A percentile compares a stretch with the other conserved stretches of the same genome.
These are phyloP conservation scores for Melieria picta DNA, from an alignment of 2,888 invertebrate genomes.

Conservation along the genomic window DNA sequence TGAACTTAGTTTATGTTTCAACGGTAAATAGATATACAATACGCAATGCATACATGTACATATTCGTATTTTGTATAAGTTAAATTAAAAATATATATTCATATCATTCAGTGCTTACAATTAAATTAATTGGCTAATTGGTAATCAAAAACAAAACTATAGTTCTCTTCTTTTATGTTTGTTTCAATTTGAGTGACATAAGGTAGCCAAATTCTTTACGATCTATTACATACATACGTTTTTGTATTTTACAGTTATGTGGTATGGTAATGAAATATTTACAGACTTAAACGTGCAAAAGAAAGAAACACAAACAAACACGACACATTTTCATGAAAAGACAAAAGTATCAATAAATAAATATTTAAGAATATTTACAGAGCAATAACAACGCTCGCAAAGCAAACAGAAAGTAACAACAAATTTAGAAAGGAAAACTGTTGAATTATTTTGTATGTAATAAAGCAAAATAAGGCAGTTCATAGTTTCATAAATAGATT, in stretches of 20 bases:
- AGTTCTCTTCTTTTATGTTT: background rate
- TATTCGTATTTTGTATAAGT: constrained; percentile 2
- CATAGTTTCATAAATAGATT: background rate
- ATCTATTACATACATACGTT: background rate
- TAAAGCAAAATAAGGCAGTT: constrained; percentile 37
- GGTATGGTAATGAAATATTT: no score
- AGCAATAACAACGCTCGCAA: background rate
- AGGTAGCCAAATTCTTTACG: background rate
- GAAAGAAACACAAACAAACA: no score
- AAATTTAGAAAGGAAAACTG: background rate
- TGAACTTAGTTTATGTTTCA: constrained; percentile 24
- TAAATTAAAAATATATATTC: background rate
- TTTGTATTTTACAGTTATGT: background rate
- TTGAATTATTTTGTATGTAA: constrained; percentile 18
- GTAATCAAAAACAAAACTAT: no score
- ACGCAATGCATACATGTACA: constrained; percentile 20
- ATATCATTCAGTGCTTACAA: background rate
- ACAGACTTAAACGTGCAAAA: no score
- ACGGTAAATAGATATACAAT: constrained; percentile 30
- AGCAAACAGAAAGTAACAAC: background rate
- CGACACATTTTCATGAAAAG: background rate
- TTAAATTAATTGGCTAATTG: background rate
- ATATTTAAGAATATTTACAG: background rate
- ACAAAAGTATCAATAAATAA: background rate
- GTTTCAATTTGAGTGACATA: background rate